Evolutionary conservation across 2,797 vertebrate genomes (phyloP), one percentile per base, ranked within the genome.

Genomic region (Erithacus rubecula): DNA sequence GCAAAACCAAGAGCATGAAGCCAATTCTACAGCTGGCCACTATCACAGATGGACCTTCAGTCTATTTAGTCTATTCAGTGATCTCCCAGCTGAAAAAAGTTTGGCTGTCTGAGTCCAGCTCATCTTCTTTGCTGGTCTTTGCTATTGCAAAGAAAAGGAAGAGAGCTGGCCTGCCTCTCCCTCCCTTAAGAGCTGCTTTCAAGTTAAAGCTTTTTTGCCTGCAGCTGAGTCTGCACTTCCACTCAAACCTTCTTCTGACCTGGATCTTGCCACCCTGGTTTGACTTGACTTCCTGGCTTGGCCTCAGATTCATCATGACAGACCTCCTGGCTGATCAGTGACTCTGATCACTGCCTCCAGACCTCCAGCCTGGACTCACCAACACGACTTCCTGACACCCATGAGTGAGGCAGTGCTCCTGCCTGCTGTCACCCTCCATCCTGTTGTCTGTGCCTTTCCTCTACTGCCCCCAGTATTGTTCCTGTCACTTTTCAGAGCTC

Each of bases 371-470:
- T 4, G 2, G 46, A 36, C 19, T 60, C 4, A 3, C 24, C 30
- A 17, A 41, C 67, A 69, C 21, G 53, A 14, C 20, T 70, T 77
- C 43, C 44, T 9, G 5, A 39, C 2, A 6, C 41, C n/a, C 1
- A 0, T 8, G 1, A 2, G 30, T 1, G 3, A 83, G 46, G n/a
- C 43, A 65, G 26, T 41, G 13, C 30, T 82, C 58, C 65, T 72
- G 44, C 36, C 52, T 44, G n/a, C n/a, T 56, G 39, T 70, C 34
- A 70, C 18, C 52, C 30, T 43, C 83, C 34, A n/a, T 82, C 27
- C 53, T 1, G 1, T 18, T 29, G 27, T 71, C 53, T 3, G 1
- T 4, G 3, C 43, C 59, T 46, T 68, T 11, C 15, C 24, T 3
- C 1, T 81, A 60, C 47, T 65, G 30, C 29, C 12, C 19, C 17